phyloP scores from a whole-genome alignment of 2,888 invertebrate genomes.

The Silvanus unidentatus region DNA sequence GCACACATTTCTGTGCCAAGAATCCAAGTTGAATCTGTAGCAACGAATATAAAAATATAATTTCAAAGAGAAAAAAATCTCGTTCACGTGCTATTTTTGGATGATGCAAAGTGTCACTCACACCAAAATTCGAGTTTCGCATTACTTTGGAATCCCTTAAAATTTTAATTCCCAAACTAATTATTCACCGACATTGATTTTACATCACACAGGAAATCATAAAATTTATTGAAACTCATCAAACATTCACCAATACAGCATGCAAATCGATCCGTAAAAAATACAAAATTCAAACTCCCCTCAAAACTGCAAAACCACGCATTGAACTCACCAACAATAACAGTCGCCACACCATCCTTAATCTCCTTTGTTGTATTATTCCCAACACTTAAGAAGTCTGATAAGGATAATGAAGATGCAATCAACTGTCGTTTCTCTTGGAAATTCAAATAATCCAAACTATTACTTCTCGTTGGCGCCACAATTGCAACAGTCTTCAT shows the following conservation, averaged over 20 bases:
- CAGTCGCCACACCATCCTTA: constrained; percentile 38
- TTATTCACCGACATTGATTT: too few relatives aligned
- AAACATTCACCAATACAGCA: neutral
- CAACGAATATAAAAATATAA: too few relatives aligned
- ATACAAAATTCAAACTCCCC: too few relatives aligned
- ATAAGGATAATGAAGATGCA: constrained; percentile 79
- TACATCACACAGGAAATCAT: neutral
- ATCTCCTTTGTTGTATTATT: constrained; percentile 35
- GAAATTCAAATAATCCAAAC: constrained; percentile 84
- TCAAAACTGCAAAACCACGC: too few relatives aligned
- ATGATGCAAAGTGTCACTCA: too few relatives aligned
- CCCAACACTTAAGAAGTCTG: constrained; percentile 58
- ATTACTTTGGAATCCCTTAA: too few relatives aligned
- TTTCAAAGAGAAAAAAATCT: too few relatives aligned
- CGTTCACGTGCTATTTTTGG: too few relatives aligned
- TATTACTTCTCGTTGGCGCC: constrained; percentile 70
- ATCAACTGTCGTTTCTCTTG: constrained; percentile 87
- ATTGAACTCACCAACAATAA: constrained; percentile 40
- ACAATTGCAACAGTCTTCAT: constrained; percentile 61
- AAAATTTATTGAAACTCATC: neutral
- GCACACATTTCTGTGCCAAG: too few relatives aligned
- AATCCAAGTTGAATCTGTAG: too few relatives aligned
- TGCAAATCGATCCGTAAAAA: neutral
- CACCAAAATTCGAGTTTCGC: too few relatives aligned
- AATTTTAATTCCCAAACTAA: too few relatives aligned